Base-by-base conservation (phyloP, 2,888 invertebrate species). In the Pinctada fucata region DNA sequence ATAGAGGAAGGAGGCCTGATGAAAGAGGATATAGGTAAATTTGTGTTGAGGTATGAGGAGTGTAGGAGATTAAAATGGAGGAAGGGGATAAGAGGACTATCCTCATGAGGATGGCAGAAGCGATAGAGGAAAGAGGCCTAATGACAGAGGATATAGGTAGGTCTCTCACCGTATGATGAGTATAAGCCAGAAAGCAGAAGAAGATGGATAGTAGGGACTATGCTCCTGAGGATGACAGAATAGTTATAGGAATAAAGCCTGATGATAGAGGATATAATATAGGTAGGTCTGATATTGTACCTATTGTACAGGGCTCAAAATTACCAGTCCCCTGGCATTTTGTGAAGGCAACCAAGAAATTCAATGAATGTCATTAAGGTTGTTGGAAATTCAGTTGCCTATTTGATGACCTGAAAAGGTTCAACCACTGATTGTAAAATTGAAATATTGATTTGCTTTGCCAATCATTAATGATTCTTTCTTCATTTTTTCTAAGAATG, bases 221-320 rank as follows among this genome's bases (percentile, higher is more conserved):
- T 78, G 13, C 52, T 3, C 66, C 78, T 10, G 76, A 76, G 47
- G 83, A 79, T 67, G 81, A 83, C 51, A 76, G 81, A 64, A 66
- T 70, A 13, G 67, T 65, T 8, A 58, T 0, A 58, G 31, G 31
- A 31, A 72, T 72, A 16, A 67, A 78, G 51, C 72, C 64, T 5
- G 78, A 71, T 3, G 81, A 79, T 3, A 72, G 74, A 65, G 13
- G 78, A 75, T 10, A 66, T 65, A 58, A 31, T 31, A 31, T 31
- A 31, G 31, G 31, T 1, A 31, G 31, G 31, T 1, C 31, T 31
- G 31, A 31, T 31, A 31, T 1, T 31, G 31, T 31, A 31, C 31
- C 31, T 31, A 31, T 31, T 31, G 31, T 31, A 31, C 1, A 31
- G 31, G 31, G 31, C 31, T 31, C 31, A 31, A 31, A 31, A 31